Base-by-base conservation (phyloP, 2,888 invertebrate genomes). In the Heliconius hortense region DNA sequence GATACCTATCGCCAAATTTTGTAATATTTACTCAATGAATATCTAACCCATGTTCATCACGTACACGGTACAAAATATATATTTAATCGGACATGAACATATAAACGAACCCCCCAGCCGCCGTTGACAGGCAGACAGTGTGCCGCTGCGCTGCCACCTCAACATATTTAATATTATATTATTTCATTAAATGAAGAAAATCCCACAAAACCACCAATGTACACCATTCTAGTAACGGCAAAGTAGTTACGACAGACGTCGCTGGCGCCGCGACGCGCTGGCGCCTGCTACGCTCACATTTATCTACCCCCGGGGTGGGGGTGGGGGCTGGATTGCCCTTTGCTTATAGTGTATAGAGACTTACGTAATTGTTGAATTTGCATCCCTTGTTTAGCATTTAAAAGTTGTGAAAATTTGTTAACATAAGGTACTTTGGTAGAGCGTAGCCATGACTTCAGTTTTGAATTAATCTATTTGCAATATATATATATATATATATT, bases 251-350 rank as follows among this genome's bases (percentile, higher is more conserved):
- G 76, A 79, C 79, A 81, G 83, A 82, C 76, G 79, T 53, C 77
- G 72, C 73, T 60, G 78, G 80, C 79, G 78, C 80, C 79, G 79
- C 83, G 84, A 78, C 84, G 69, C 79, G 73, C 78, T 82, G 84
- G 84, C 84, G 84, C 85, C 84, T 35, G 72, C 68, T 31, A 21
- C 69, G 68, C 43, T 73, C 68, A 59, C 60, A 68, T 74, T 69
- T 53, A 63, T 69, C 74, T 39, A 60, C 74, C 69, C 70, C 60
- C 35, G 24, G 24, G 73, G 10, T 10, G 56, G 11, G 35, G 60
- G 48, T 18, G 21, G 48, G 48, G 48, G 59, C n/a, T 26, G 48
- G 21, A 59, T 21, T 74, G 53, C 69, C 74, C 70, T 74, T 62
- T 62, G n/a, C 59, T 48, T 48, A 70, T 56, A 70, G 13, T 59